Percentiles rank a stretch among this genome's conserved stretches.
Conservation (phyloP, 2,113 vertebrate genomes). For the Apodemus sylvaticus region DNA sequence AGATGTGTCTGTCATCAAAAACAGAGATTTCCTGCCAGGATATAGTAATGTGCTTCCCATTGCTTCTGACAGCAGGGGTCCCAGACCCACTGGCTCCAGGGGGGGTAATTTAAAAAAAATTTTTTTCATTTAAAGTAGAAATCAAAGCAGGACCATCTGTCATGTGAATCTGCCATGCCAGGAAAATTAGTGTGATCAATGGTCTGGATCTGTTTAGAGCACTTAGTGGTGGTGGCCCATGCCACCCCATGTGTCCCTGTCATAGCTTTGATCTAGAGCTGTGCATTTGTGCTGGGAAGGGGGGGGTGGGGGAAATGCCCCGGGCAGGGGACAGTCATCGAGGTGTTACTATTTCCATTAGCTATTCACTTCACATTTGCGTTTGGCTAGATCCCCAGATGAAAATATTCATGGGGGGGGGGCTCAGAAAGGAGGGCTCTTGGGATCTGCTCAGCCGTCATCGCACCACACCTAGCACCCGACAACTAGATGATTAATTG, state of each 20-base stretch:
- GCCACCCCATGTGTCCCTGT: neutral
- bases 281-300: neutral
- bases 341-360: slow-evolving; percentile 42
- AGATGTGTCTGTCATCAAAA: slow-evolving; percentile 59
- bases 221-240: neutral
- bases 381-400: neutral
- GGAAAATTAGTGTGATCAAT: neutral
- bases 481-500: neutral
- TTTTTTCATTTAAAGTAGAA: slow-evolving; percentile 53
- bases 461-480: neutral
- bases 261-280: slow-evolving; percentile 39
- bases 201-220: slow-evolving; percentile 56
- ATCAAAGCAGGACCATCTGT: slow-evolving; percentile 61
- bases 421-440: neutral
- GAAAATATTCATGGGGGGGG: neutral
- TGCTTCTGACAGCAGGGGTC: neutral
- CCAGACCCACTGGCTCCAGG: slow-evolving; percentile 42
- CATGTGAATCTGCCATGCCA: slow-evolving; percentile 11
- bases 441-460: neutral
- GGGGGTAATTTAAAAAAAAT: slow-evolving; percentile 19
- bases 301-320: neutral
- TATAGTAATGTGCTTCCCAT: slow-evolving; percentile 37
- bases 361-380: neutral
- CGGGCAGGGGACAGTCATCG: too few relatives aligned
- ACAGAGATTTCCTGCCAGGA: slow-evolving; percentile 33